Evolutionary conservation across 2,888 invertebrate genomes (phyloP), one percentile per base, ranked within the genome.

Genomic region (Baccha elongata): DNA sequence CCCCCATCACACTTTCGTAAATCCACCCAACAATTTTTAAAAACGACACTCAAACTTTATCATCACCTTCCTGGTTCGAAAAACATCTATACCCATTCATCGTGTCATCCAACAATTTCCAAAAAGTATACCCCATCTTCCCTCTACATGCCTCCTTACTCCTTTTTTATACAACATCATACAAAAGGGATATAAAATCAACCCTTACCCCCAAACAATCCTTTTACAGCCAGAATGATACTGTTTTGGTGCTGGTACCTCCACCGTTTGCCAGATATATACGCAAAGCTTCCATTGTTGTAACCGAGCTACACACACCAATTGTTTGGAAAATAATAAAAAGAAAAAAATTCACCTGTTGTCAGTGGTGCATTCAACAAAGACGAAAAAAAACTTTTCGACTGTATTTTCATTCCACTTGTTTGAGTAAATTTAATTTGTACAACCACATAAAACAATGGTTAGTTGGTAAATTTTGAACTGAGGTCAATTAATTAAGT

Each of bases 311-410:
- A n/a, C 23, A 15, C 29, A 8, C 53, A 7, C 32, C 32, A 48
- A 42, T 72, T 37, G 42, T 44, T 11, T 15, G 50, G 10, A 58
- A 64, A 42, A 69, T 40, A 69, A 55, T 26, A 46, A 55, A 1
- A 52, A 68, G n/a, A n/a, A 5, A 6, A 21, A 53, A 37, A 8
- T 37, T 42, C 44, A 78, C 65, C 65, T 72, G 50, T 78, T 78
- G 72, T 65, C 21, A n/a, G n/a, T 37, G 15, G 17, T 52, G 23
- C 19, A 60, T 13, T 15, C 8, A 13, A 48, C 10, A 3, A 5
- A 13, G 8, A 44, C 8, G 11, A 13, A 4, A 21, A 23, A 21
- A n/a, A 10, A 15, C 35, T 13, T 26, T 2, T n/a, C 29, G 21
- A 21, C 21, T 40, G 2, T 1, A 40, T 40, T 35, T 37, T 26